phyloP scores from a whole-genome alignment of 2,113 vertebrate species.

The Notarius lentiginosus region DNA sequence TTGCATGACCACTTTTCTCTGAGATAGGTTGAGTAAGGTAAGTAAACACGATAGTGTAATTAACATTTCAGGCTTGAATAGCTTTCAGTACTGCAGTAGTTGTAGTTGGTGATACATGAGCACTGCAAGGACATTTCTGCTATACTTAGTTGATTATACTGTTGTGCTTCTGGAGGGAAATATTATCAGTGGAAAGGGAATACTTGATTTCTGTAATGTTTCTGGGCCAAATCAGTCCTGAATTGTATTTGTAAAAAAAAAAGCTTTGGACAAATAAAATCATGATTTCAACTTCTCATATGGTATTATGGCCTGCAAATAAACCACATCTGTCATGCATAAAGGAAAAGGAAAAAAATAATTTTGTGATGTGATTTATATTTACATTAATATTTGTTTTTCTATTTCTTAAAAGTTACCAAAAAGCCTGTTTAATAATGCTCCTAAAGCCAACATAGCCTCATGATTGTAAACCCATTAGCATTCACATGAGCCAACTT shows the following conservation, averaged over 20 bases:
- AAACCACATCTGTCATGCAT: background rate
- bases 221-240: background rate
- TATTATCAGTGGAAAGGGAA: background rate
- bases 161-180: background rate
- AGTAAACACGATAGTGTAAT: conserved; percentile 6
- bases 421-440: background rate
- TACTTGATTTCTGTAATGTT: conserved; percentile 4
- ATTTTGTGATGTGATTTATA: background rate
- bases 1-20: background rate
- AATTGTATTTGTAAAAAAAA: background rate
- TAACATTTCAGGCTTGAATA: conserved; percentile 7
- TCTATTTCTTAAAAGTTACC: background rate
- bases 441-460: background rate
- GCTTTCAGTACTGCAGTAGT: background rate
- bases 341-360: background rate
- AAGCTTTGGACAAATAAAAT: background rate
- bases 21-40: background rate
- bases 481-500: background rate
- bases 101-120: conserved; percentile 8
- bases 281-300: background rate
- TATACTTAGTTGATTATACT: background rate
- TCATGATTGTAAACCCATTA: background rate
- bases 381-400: background rate
- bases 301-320: background rate
- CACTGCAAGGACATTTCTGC: background rate